Percentiles rank a stretch among this genome's conserved stretches.
Evolutionary conservation across 2,797 vertebrate species (phyloP).

Genomic region (Leucoraja ocellata): DNA sequence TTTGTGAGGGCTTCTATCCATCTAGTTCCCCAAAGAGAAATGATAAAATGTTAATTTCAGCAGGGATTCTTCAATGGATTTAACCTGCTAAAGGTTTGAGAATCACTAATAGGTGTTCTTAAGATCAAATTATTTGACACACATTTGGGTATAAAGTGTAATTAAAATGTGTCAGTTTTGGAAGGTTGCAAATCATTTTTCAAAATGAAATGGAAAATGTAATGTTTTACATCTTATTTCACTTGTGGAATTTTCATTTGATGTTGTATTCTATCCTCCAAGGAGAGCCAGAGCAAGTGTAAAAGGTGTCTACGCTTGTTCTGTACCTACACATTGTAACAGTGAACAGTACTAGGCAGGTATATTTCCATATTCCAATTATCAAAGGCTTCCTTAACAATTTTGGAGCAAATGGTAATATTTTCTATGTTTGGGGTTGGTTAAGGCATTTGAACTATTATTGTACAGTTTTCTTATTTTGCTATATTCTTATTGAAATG

Average conservation of each 20-base stretch:
- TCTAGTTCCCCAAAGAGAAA: background rate
- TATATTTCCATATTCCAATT: background rate
- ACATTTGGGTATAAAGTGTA: background rate
- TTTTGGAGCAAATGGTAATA: background rate
- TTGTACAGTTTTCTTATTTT: background rate
- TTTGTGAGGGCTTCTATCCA: background rate
- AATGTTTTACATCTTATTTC: slow-evolving; percentile 4
- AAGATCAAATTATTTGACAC: slow-evolving; percentile 15
- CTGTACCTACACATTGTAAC: background rate
- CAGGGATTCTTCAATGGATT: background rate
- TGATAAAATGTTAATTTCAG: background rate
- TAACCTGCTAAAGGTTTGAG: background rate
- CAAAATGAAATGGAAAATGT: background rate
- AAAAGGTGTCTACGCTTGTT: background rate
- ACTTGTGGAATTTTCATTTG: background rate
- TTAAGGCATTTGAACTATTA: background rate
- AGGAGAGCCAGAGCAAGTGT: too few species aligned
- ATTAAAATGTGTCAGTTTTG: background rate
- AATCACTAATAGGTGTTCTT: background rate
- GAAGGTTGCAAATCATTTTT: background rate
- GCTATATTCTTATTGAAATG: background rate
- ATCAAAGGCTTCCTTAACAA: background rate
- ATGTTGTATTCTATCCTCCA: background rate
- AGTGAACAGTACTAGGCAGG: background rate
- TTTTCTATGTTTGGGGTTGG: background rate